phyloP scores from a whole-genome alignment of 1,140 invertebrate genomes.

The Brachionus koreanus region DNA sequence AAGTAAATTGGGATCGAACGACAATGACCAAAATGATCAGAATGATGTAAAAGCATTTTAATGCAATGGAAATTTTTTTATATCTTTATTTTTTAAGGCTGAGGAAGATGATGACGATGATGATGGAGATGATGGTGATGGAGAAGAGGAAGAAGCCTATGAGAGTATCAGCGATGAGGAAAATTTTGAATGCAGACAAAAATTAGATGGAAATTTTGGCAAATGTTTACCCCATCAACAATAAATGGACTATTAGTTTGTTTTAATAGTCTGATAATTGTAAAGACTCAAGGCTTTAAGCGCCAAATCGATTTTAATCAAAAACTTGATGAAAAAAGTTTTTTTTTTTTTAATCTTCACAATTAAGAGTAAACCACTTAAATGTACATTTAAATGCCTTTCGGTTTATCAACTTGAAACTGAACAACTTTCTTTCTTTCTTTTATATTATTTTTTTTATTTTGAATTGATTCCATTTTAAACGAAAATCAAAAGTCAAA shows the following conservation, averaged over 20 bases:
- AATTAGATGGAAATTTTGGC: background rate
- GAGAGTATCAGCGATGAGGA: slow-evolving; percentile 36
- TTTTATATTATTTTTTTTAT: background rate
- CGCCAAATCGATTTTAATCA: background rate
- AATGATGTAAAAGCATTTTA: background rate
- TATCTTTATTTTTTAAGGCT: background rate
- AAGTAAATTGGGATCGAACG: background rate
- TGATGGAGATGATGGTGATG: background rate
- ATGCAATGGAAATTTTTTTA: background rate
- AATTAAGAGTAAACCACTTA: background rate
- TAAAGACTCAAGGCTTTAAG: background rate
- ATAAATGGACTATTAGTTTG: background rate
- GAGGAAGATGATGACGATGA: background rate
- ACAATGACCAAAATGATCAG: background rate
- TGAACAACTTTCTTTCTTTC: background rate
- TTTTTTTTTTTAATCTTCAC: background rate
- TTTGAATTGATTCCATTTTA: slow-evolving; percentile 5
- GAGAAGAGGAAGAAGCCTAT: slow-evolving; percentile 8
- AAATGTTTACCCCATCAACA: background rate
- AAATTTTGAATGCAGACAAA: slow-evolving; percentile 4
- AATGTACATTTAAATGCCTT: background rate
- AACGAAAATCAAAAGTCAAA: background rate
- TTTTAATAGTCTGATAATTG: background rate
- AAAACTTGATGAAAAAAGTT: background rate
- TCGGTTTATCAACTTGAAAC: background rate